Evolutionary conservation across 2,113 vertebrate species (phyloP).

Genomic region (Eleginops maclovinus): DNA sequence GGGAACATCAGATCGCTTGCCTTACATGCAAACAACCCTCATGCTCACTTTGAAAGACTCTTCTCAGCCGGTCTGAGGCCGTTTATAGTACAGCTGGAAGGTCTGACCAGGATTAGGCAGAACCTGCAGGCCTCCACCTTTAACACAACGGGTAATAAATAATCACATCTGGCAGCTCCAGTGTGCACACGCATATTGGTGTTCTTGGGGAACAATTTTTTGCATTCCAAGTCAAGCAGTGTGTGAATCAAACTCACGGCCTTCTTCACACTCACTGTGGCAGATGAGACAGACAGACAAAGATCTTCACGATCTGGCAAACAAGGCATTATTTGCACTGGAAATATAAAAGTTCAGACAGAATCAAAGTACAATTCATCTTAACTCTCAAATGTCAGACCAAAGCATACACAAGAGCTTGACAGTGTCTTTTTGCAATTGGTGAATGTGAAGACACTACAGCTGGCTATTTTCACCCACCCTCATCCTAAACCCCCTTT

Average conservation of each 20-base stretch:
- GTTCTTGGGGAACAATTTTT: constrained; percentile 1
- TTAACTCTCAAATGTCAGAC: background rate
- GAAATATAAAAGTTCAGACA: background rate
- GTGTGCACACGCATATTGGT: constrained; percentile 36
- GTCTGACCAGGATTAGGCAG: background rate
- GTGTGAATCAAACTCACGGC: constrained; percentile 10
- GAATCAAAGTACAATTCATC: background rate
- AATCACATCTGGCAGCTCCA: constrained; percentile 50
- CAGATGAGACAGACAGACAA: constrained; percentile 2
- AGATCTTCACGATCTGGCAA: background rate
- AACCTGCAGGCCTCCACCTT: constrained; percentile 27
- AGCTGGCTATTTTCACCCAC: too few relatives aligned
- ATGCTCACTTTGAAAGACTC: constrained; percentile 32
- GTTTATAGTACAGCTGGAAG: constrained; percentile 59
- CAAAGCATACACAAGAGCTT: background rate
- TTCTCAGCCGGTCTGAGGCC: constrained; percentile 7
- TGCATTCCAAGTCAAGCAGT: constrained; percentile 12
- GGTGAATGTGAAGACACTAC: too few relatives aligned
- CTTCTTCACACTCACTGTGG: constrained; percentile 2
- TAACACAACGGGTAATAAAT: constrained; percentile 41
- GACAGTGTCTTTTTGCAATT: too few relatives aligned
- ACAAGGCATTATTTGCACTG: background rate
- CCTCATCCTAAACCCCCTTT: too few relatives aligned
- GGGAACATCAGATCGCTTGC: constrained; percentile 33
- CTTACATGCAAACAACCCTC: constrained; percentile 39